Base-by-base conservation (phyloP, 2,113 vertebrate genomes). In the Pandion haliaetus region DNA sequence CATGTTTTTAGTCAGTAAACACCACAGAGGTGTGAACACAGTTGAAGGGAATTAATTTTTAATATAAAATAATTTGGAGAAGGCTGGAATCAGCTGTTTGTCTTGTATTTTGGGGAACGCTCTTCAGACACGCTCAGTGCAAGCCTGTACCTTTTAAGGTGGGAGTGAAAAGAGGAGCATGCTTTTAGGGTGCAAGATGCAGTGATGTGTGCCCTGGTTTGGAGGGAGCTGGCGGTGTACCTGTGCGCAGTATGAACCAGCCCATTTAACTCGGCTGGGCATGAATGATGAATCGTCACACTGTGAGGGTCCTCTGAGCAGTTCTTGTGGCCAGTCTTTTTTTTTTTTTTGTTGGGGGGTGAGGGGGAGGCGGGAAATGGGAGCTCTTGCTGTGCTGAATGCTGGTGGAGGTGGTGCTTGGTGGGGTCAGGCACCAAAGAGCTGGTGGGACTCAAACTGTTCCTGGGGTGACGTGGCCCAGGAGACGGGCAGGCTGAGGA, bases 1-100 rank as follows among this genome's bases (percentile, higher is more conserved):
- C 47, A 21, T 77, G 61, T 95, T 91, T 94, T 91, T 87, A 95
- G 86, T 95, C 87, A 78, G 91, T 90, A 96, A 97, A 97, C 89
- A 95, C 55, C 44, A 40, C 74, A 3, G 71, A 95, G 74, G 87
- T 93, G 94, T 88, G 93, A 97, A 91, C 14, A 8, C 45, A 73
- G 89, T 91, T 0, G 2, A 93, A 93, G 10, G 25, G 82, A 96
- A 93, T 91, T 91, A 79, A 82, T 94, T 86, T 95, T 66, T 83
- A 89, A 95, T 91, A 58, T 28, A 63, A 94, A 94, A 80, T 82
- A 89, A 90, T 87, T 80, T 91, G 36, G 42, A 54, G 62, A 76
- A 62, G 36, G 34, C 14, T 69, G 52, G 29, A 82, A 62, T 84
- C 31, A 72, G 28, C 14, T 78, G 88, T 93, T 84, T 82, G 34